Evolutionary conservation across 2,797 vertebrate species (phyloP), one percentile per base, ranked within the genome.

Genomic region (Limnodromus scolopaceus): DNA sequence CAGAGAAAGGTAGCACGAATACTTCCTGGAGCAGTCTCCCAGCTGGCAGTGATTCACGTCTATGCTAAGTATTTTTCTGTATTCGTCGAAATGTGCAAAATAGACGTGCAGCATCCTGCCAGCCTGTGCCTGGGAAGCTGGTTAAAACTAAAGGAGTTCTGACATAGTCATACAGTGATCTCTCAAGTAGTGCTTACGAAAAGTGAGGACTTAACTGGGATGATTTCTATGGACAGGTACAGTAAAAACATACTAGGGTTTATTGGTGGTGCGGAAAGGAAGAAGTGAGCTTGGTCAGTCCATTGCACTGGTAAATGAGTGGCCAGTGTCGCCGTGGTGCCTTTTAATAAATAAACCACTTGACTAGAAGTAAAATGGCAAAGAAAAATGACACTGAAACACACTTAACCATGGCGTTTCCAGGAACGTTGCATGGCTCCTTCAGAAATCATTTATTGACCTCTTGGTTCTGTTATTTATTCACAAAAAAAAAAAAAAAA

Each of bases 341-440:
- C 27, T 92, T 95, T 87, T 89, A 95, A 93, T 90, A 94, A 79
- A 87, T 68, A 76, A 96, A 68, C 48, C 13, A 19, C 72, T 86
- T 61, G 39, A 65, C 39, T 18, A 64, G 54, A 88, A 75, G 51
- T 88, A 84, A 94, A 87, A 95, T 34, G 0, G 76, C 34, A 32
- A 88, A 71, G 51, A 90, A 84, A 94, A 87, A 95, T 34, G 0
- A 79, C 34, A 32, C 72, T 11, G 54, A 83, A 81, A 72, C 24
- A 70, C 32, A 18, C n/a, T 74, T 66, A 92, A 70, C 34, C 8
- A 20, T 12, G 38, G 11, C 23, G n/a, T 53, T 86, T 84, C 13
- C 65, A 63, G 76, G 48, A 96, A 20, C 1, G 10, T 51, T 64
- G 36, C 43, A 30, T 51, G 36, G 4, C 6, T 92, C 17, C 55